phyloP scores from a whole-genome alignment of 2,113 vertebrate species.

The Capreolus pygargus region DNA sequence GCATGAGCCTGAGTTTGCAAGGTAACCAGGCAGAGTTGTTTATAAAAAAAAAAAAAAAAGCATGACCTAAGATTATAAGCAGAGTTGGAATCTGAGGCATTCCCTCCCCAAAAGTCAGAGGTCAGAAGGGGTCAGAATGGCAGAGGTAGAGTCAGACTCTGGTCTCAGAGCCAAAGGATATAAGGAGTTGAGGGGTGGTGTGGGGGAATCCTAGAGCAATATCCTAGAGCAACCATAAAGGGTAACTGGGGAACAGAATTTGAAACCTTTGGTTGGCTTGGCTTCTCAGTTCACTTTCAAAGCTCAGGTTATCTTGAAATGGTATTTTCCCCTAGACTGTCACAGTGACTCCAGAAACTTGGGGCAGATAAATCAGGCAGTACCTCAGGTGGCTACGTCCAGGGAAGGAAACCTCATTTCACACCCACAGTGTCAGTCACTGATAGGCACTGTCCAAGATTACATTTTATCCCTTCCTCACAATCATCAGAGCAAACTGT shows the following conservation, averaged over 20 bases:
- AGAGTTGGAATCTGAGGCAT: slow-evolving; percentile 26
- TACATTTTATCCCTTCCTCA: background rate
- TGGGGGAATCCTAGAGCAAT: background rate
- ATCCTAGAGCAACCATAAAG: background rate
- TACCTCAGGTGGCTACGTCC: background rate
- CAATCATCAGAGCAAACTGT: background rate
- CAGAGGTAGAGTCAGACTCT: background rate
- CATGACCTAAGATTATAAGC: background rate
- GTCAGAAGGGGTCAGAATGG: background rate
- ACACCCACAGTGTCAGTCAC: background rate
- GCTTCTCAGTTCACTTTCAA: background rate
- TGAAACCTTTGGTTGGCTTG: slow-evolving; percentile 9
- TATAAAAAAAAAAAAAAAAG: background rate
- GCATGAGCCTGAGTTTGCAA: slow-evolving; percentile 25
- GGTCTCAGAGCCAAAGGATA: background rate
- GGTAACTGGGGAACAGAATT: slow-evolving; percentile 4
- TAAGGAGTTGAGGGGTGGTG: background rate
- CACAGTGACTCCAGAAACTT: background rate
- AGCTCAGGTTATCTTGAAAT: background rate
- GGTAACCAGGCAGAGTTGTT: background rate
- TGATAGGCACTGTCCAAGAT: background rate
- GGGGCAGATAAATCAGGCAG: background rate
- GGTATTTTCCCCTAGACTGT: background rate
- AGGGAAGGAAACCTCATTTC: slow-evolving; percentile 1
- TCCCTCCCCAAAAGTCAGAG: slow-evolving; percentile 10